phyloP scores from a whole-genome alignment of 2,113 vertebrate genomes.

The Rafetus swinhoei region DNA sequence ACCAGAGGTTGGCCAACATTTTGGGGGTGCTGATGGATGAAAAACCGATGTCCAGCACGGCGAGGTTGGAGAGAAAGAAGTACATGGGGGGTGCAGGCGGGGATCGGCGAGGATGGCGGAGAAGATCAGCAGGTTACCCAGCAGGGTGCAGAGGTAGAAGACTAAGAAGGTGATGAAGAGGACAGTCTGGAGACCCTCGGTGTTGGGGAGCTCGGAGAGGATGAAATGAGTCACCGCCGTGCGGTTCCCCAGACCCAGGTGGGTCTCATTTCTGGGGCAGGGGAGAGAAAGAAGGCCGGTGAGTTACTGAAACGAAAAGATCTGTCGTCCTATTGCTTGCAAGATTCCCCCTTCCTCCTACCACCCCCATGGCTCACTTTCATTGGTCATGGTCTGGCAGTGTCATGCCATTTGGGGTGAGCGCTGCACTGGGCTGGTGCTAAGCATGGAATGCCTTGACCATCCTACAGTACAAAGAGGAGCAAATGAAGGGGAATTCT shows the following conservation, averaged over 20 bases:
- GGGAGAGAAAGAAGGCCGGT: neutral
- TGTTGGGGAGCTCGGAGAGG: slow-evolving; percentile 18
- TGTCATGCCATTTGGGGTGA: too few species aligned
- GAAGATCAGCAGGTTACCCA: slow-evolving; percentile 74
- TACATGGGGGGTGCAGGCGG: slow-evolving; percentile 66
- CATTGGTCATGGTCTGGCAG: too few species aligned
- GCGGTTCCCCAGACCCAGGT: neutral
- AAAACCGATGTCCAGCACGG: slow-evolving; percentile 71
- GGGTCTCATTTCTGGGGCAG: neutral
- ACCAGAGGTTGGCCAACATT: slow-evolving; percentile 68
- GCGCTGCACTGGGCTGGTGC: too few species aligned
- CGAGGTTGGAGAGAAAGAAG: slow-evolving; percentile 76
- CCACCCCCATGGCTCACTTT: too few species aligned
- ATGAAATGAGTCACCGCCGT: slow-evolving; percentile 25
- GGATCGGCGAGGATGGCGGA: slow-evolving; percentile 54
- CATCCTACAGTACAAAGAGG: too few species aligned
- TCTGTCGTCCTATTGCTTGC: neutral
- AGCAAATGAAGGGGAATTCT: too few species aligned
- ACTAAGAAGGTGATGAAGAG: slow-evolving; percentile 63
- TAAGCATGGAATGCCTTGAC: too few species aligned
- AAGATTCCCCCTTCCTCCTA: too few species aligned
- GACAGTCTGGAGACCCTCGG: slow-evolving; percentile 19
- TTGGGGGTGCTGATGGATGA: slow-evolving; percentile 73
- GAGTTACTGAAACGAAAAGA: neutral
- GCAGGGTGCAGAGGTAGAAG: slow-evolving; percentile 64